Evolutionary conservation across 2,113 vertebrate genomes (phyloP).

Genomic region (Laterallus jamaicensis): DNA sequence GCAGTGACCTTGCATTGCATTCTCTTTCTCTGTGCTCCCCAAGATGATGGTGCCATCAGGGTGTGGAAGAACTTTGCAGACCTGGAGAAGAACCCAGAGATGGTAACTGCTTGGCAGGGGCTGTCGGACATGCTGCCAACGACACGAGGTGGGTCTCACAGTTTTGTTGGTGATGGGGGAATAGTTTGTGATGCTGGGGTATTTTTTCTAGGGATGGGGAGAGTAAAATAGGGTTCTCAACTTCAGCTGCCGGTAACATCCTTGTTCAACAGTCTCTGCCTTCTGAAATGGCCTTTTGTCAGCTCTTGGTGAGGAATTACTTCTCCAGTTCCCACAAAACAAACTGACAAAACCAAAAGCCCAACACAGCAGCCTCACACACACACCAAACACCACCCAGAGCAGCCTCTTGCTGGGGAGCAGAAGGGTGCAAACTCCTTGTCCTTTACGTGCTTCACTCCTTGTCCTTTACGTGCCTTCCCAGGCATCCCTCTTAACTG

Average conservation of each 20-base stretch:
- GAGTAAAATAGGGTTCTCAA: not conserved
- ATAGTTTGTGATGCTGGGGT: not conserved
- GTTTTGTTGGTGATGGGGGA: not conserved
- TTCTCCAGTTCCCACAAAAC: not conserved
- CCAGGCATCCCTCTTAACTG: not conserved
- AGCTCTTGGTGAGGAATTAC: not conserved
- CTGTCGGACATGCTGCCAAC: conserved; percentile 98
- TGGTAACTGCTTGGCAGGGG: conserved; percentile 98
- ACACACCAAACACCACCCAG: not conserved
- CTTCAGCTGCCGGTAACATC: not conserved
- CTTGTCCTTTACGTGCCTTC: not conserved
- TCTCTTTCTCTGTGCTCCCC: not conserved
- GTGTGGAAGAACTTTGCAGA: conserved; percentile 99
- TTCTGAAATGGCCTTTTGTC: not conserved
- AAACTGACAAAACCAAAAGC: not conserved
- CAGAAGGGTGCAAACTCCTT: not conserved
- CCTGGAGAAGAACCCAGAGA: conserved; percentile 94
- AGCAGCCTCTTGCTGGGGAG: not conserved
- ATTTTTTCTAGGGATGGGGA: not conserved
- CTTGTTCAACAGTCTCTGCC: conserved; percentile 19
- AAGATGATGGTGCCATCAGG: conserved; percentile 93
- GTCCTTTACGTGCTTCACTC: not conserved
- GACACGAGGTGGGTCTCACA: conserved; percentile 86
- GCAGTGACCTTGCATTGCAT: not conserved
- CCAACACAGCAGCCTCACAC: not conserved